Percentiles rank a stretch among this genome's conserved stretches.
phyloP scores from a whole-genome alignment of 2,113 vertebrate species.

The Takifugu bimaculatus region DNA sequence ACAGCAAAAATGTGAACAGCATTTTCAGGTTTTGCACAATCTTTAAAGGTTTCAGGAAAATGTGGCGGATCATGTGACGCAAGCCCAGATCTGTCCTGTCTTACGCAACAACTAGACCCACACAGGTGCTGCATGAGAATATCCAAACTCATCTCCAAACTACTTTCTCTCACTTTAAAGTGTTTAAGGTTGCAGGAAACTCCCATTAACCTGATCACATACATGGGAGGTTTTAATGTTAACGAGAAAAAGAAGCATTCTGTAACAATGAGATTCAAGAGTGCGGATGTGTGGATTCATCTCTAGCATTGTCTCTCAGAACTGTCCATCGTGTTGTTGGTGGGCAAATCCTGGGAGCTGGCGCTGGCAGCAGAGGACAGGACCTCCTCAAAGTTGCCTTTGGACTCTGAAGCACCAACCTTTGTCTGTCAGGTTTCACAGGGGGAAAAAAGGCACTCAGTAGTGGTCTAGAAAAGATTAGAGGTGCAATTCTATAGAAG shows the following conservation, averaged over 20 bases:
- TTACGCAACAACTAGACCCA: too few relatives aligned
- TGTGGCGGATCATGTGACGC: background rate
- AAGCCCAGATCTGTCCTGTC: too few relatives aligned
- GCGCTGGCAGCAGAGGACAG: conserved; percentile 90
- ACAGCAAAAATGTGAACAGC: too few relatives aligned
- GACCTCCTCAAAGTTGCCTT: conserved; percentile 94
- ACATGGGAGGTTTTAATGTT: conserved; percentile 3
- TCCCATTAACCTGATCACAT: background rate
- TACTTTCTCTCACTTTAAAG: background rate
- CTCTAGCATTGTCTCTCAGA: conserved; percentile 78
- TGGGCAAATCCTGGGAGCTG: conserved; percentile 82
- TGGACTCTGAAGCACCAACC: conserved; percentile 76
- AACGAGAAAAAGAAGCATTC: background rate
- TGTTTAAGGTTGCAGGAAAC: background rate
- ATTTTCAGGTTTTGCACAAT: background rate
- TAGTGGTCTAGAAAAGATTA: too few relatives aligned
- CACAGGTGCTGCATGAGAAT: background rate
- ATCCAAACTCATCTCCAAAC: background rate
- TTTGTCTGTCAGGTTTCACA: conserved; percentile 77
- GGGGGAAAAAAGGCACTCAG: background rate
- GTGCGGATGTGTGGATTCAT: background rate
- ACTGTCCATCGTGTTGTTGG: conserved; percentile 67
- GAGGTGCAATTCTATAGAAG: background rate
- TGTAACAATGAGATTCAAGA: background rate
- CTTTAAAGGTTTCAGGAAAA: background rate